phyloP scores from a whole-genome alignment of 2,888 invertebrate species.

The Cosmia trapezina region DNA sequence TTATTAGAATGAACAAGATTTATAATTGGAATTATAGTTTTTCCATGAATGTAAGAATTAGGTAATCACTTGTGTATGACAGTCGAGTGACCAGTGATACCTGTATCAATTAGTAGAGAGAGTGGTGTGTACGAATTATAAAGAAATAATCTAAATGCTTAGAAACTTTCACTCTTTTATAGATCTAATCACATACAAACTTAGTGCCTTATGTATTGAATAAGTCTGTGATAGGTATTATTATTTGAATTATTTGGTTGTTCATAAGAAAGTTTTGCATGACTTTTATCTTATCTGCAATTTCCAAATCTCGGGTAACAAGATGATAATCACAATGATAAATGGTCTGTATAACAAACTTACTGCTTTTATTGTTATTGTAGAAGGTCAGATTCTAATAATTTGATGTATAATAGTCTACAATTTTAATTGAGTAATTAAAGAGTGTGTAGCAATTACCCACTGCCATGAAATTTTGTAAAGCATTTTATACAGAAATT shows the following conservation, averaged over 20 bases:
- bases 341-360: conserved; percentile 32
- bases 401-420: conserved; percentile 30
- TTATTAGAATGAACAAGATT: conserved; percentile 47
- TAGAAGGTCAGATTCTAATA: conserved; percentile 59
- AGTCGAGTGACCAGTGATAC: conserved; percentile 50
- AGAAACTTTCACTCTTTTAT: conserved; percentile 62
- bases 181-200: conserved; percentile 65
- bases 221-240: conserved; percentile 78
- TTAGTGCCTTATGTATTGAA: conserved; percentile 81
- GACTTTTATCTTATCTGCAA: conserved; percentile 56
- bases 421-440: conserved; percentile 46
- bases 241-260: conserved; percentile 55
- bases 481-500: conserved; percentile 39
- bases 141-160: conserved; percentile 45
- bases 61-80: conserved; percentile 55
- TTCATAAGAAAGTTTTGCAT: conserved; percentile 41
- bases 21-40: conserved; percentile 47
- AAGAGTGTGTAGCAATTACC: conserved; percentile 47
- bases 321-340: conserved; percentile 54
- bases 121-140: conserved; percentile 48
- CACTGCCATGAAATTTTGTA: conserved; percentile 61
- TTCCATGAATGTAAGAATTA: conserved; percentile 48
- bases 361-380: conserved; percentile 45
- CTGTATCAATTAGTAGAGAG: conserved; percentile 57
- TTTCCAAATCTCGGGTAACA: conserved; percentile 43